These are phyloP conservation scores for Trachelus tabidus DNA, from an alignment of 2,888 invertebrate genomes.

Conservation along the genomic window DNA sequence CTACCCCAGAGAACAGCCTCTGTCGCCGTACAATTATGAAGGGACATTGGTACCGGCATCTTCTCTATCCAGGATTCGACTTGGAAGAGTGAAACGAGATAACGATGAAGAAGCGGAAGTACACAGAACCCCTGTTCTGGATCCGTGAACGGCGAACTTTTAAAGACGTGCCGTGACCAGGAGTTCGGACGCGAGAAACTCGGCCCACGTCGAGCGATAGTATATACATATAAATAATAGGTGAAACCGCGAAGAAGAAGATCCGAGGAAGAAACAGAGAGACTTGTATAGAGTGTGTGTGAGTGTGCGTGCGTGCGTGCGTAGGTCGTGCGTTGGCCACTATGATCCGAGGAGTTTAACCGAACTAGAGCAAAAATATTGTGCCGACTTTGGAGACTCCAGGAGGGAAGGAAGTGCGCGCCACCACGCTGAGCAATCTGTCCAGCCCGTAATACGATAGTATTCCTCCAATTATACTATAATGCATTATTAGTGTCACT, in stretches of 20 bases:
- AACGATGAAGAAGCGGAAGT: not conserved
- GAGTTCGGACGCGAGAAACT: not conserved
- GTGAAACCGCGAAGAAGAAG: constrained; percentile 23
- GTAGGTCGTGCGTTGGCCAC: not conserved
- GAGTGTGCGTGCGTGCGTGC: constrained; percentile 21
- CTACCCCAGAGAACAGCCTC: constrained; percentile 41
- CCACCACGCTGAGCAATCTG: constrained; percentile 58
- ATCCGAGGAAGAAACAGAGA: not conserved
- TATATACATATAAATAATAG: constrained; percentile 30
- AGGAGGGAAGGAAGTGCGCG: constrained; percentile 6
- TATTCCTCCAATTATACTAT: constrained; percentile 59
- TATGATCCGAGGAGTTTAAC: not conserved
- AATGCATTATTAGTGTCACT: constrained; percentile 55
- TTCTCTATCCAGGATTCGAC: not conserved
- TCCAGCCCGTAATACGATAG: constrained; percentile 63
- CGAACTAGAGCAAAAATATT: not conserved
- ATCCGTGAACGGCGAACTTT: not conserved
- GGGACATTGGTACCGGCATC: not conserved
- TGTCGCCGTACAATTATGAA: not conserved
- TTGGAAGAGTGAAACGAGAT: not conserved
- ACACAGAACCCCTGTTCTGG: not conserved
- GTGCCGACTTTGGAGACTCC: not conserved
- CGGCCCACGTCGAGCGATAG: constrained; percentile 23
- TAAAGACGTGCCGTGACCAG: not conserved
- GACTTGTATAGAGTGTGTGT: constrained; percentile 37